Conservation (phyloP, 2,113 vertebrate genomes). For the Brachyhypopomus gauderio region DNA sequence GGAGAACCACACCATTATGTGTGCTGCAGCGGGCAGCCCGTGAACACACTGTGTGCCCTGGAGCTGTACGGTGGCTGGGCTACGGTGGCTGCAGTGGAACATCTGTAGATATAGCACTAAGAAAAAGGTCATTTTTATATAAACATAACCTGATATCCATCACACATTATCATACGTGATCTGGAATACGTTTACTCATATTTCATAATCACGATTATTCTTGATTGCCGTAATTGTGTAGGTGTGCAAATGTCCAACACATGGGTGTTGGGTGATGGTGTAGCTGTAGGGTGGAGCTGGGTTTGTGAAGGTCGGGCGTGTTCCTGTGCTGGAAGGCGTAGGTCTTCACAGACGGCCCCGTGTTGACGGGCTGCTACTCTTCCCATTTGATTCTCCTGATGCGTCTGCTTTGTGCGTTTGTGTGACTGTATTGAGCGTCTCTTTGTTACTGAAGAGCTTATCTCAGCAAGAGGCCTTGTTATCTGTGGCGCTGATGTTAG, state of each 20-base stretch:
- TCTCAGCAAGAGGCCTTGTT: conserved; percentile 49
- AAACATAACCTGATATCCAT: too few relatives aligned
- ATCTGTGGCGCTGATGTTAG: conserved; percentile 39
- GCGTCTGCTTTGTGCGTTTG: conserved; percentile 32
- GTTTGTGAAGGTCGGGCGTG: neutral
- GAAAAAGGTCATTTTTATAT: too few relatives aligned
- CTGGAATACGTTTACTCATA: neutral
- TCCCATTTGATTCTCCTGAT: neutral
- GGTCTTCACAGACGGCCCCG: neutral
- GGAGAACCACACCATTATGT: neutral
- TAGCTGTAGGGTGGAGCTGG: neutral
- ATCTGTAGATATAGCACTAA: too few relatives aligned
- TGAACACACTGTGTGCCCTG: neutral
- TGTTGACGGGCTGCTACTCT: neutral
- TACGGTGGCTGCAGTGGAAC: neutral
- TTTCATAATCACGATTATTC: neutral
- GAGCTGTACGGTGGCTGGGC: neutral
- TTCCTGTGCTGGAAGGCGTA: neutral
- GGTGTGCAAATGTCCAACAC: neutral
- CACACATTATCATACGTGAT: too few relatives aligned
- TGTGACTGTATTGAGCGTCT: conserved; percentile 38
- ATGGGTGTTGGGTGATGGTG: neutral
- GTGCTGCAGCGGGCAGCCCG: neutral
- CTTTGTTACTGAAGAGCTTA: conserved; percentile 47
- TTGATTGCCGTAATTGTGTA: neutral